Conservation (phyloP, 2,797 vertebrate genomes). For the Tokudaia tokunoshimensis region DNA sequence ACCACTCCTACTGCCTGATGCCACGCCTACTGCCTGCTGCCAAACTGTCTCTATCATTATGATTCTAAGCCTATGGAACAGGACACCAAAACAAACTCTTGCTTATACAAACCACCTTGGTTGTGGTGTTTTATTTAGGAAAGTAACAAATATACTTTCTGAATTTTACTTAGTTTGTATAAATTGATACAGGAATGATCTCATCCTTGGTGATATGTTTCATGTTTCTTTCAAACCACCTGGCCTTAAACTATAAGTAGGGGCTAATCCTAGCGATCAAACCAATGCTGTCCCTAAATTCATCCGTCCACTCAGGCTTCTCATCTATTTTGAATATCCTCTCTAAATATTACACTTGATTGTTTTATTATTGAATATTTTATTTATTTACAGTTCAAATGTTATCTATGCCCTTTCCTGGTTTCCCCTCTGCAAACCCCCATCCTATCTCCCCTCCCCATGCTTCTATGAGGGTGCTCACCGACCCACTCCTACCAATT, state of each 20-base stretch:
- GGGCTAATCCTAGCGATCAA: neutral
- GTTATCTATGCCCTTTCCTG: too few relatives aligned
- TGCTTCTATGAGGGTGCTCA: too few relatives aligned
- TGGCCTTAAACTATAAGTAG: neutral
- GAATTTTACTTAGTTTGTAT: conserved; percentile 20
- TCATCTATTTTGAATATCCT: neutral
- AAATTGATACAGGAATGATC: neutral
- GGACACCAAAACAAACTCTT: neutral
- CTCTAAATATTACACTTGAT: neutral
- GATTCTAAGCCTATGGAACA: neutral
- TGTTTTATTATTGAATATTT: too few relatives aligned
- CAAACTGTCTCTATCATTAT: neutral
- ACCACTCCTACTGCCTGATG: too few relatives aligned
- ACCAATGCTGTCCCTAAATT: neutral
- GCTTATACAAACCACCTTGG: neutral
- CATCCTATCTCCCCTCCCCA: too few relatives aligned
- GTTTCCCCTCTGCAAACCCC: too few relatives aligned
- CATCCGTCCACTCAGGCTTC: neutral
- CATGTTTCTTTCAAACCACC: neutral
- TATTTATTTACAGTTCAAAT: too few relatives aligned
- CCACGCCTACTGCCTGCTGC: too few relatives aligned
- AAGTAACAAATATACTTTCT: neutral
- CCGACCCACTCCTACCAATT: too few relatives aligned
- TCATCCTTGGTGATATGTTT: neutral
- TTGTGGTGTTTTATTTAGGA: neutral